phyloP scores from a whole-genome alignment of 1,140 invertebrate genomes.

The Ostrea edulis region DNA sequence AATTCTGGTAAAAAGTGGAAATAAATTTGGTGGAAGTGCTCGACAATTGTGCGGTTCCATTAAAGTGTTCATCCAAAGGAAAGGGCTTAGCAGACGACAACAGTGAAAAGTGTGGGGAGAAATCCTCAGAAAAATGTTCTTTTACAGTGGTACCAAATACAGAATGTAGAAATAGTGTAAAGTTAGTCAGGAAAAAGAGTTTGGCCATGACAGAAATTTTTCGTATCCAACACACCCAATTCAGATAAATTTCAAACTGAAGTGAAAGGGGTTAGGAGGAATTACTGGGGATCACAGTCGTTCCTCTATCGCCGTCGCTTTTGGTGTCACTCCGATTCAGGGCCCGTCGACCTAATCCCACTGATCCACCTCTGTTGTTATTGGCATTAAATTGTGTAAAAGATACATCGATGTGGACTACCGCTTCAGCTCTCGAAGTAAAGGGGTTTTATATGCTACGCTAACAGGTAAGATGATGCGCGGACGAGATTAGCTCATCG shows the following conservation, averaged over 20 bases:
- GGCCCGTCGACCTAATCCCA: background rate
- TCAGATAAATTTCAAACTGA: background rate
- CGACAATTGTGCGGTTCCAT: background rate
- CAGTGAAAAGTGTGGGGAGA: background rate
- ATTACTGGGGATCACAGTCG: slow-evolving; percentile 10
- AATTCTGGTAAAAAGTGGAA: slow-evolving; percentile 12
- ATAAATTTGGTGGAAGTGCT: background rate
- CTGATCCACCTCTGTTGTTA: slow-evolving; percentile 18
- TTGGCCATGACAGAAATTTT: background rate
- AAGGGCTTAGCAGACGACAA: background rate
- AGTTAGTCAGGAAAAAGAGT: background rate
- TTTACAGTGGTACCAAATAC: background rate
- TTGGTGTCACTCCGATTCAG: slow-evolving; percentile 6
- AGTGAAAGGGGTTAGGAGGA: slow-evolving; percentile 17
- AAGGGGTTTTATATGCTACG: background rate
- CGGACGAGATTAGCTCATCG: background rate
- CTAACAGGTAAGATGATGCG: background rate
- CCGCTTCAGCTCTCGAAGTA: background rate
- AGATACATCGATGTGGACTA: slow-evolving; percentile 16
- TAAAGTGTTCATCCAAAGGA: background rate
- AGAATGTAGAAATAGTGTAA: background rate
- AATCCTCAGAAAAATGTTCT: background rate
- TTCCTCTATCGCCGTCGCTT: slow-evolving; percentile 17
- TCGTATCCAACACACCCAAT: background rate
- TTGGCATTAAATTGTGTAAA: slow-evolving; percentile 26